These are phyloP conservation scores for Halcyon malimbica DNA, from an alignment of 2,113 vertebrate genomes.

Conservation along the genomic window DNA sequence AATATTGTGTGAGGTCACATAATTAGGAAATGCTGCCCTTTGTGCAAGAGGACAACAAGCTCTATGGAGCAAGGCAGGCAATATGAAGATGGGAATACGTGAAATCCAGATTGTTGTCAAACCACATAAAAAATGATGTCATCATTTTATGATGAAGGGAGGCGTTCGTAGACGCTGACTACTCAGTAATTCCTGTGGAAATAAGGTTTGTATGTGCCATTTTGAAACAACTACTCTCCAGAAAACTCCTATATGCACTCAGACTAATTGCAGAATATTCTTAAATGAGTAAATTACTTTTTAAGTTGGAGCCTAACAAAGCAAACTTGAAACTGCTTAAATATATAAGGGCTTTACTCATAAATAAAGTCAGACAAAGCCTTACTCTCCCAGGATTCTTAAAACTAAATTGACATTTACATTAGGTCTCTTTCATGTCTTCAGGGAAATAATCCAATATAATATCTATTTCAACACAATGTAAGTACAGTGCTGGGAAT, in stretches of 20 bases:
- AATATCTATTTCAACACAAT: slow-evolving; percentile 38
- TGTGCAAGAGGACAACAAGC: background rate
- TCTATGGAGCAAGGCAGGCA: background rate
- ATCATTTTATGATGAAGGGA: background rate
- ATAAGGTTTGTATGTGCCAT: background rate
- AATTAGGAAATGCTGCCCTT: background rate
- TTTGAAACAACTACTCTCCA: background rate
- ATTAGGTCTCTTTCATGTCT: slow-evolving; percentile 38
- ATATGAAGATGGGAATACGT: background rate
- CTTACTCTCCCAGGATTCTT: slow-evolving; percentile 18
- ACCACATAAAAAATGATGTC: background rate
- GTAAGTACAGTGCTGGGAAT: slow-evolving; percentile 25
- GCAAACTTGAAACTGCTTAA: slow-evolving; percentile 26
- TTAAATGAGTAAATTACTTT: slow-evolving; percentile 23
- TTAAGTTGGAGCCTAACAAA: slow-evolving; percentile 36
- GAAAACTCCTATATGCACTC: background rate
- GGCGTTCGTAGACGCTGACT: background rate
- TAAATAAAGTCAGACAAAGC: slow-evolving; percentile 38
- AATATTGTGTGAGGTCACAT: background rate
- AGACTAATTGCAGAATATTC: background rate
- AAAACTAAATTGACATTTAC: slow-evolving; percentile 59
- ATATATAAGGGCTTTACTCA: slow-evolving; percentile 1
- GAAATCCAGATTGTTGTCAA: background rate
- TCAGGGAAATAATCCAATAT: slow-evolving; percentile 49
- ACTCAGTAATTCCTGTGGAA: background rate